Base-by-base conservation (phyloP, 2,888 invertebrate genomes). In the Tigriopus californicus region DNA sequence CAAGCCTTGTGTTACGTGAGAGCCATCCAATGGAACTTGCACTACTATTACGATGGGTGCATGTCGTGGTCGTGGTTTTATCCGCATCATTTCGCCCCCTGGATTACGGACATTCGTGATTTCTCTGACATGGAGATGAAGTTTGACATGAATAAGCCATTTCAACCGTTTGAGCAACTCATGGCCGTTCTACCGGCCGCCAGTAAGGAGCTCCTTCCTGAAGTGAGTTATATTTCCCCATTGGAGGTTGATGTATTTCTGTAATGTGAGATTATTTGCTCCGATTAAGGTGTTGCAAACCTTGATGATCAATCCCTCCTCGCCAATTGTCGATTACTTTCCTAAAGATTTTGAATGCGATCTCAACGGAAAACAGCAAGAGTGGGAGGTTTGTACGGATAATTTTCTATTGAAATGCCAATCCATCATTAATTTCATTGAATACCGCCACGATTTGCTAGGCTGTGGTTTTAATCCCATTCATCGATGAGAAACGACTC, bases 61-160 rank as follows among this genome's bases (percentile, higher is more conserved):
- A 85, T 85, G 56, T 94, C 92, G 0, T 98, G 98, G 98, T 86
- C 89, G 40, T 98, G 97, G 97, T 95, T 79, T 73, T 98, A 94
- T 72, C 92, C 94, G 0, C 87, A 89, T 68, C 95, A 98, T 72
- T 98, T 97, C 72, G 87, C 95, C 0, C 97, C 97, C 0, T 95
- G 84, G 69, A 85, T 94, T 65, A 94, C 94, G 2, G 97, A 97
- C 70, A 79, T 97, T 41, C 81, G 79, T 66, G 67, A 71, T 64
- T 76, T 76, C 65, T 65, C 67, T 24, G 62, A 83, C 64, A 72
- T 85, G 64, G 77, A 82, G 66, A 75, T 95, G n/a, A 77, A 81
- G 40, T 94, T 87, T 69, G 85, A 90, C 12, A 69, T 85, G 63
- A 88, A 85, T 2, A 78, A 77, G 64, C 95, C 97, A 0, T 97